Conservation (phyloP, 2,113 vertebrate genomes). For the Sterna hirundo region DNA sequence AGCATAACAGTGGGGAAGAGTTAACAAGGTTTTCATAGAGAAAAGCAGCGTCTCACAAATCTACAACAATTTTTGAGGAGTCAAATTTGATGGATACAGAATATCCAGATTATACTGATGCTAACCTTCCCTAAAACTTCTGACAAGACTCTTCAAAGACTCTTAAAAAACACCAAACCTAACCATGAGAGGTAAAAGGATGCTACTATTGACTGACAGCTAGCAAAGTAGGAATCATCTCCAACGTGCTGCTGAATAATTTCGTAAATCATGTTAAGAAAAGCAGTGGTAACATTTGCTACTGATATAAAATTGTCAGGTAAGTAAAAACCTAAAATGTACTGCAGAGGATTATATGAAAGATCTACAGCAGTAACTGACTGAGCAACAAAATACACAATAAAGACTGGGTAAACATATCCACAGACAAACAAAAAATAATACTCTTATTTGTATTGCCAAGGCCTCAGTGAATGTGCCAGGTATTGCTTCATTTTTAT, state of each 20-base stretch:
- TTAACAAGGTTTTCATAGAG: neutral
- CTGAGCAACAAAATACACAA: neutral
- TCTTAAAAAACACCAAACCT: neutral
- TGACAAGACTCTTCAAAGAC: neutral
- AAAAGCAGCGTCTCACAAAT: neutral
- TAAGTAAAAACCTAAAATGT: neutral
- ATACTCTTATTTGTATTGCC: neutral
- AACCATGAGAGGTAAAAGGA: neutral
- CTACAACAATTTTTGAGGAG: neutral
- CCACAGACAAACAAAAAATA: neutral
- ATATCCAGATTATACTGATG: neutral
- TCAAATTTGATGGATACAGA: neutral
- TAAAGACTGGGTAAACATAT: neutral
- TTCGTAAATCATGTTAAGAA: neutral
- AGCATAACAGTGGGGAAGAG: neutral
- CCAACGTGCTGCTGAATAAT: neutral
- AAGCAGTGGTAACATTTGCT: neutral
- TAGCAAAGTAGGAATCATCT: neutral
- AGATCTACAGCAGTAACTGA: neutral
- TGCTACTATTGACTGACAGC: neutral
- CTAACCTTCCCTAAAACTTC: neutral
- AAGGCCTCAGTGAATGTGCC: neutral
- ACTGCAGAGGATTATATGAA: neutral
- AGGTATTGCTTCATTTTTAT: neutral
- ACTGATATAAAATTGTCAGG: neutral